Percentiles rank a stretch among this genome's conserved stretches.
Conservation (phyloP, 35 echinoderm and acorn worm species). For the Lytechinus pictus region DNA sequence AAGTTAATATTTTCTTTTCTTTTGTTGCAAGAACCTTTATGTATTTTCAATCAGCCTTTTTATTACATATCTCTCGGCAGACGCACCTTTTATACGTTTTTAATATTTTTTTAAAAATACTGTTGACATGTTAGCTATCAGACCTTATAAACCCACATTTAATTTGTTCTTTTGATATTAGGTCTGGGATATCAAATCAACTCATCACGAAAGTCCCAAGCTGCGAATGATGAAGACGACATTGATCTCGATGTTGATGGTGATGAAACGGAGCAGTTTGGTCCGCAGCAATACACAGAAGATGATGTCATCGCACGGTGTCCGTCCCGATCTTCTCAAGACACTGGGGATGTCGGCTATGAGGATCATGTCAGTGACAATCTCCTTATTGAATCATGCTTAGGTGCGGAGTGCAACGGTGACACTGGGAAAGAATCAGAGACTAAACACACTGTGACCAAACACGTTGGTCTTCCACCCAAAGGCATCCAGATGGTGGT, state of each 20-base stretch:
- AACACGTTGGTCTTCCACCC: background rate
- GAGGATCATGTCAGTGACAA: constrained; percentile 30
- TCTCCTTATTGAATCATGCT: constrained; percentile 24
- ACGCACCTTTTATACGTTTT: too few species aligned
- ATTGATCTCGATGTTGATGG: constrained; percentile 78
- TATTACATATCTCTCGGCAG: too few species aligned
- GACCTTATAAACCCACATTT: too few species aligned
- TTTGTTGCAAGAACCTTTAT: too few species aligned
- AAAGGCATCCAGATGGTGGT: constrained; percentile 25
- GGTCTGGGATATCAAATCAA: constrained; percentile 73
- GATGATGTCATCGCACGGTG: constrained; percentile 61
- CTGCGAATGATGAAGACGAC: constrained; percentile 60
- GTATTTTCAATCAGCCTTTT: too few species aligned
- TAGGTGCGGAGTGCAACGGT: background rate
- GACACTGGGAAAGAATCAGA: background rate
- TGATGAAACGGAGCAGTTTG: constrained; percentile 73
- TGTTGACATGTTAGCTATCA: too few species aligned
- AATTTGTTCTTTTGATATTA: constrained; percentile 31
- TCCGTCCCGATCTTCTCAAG: constrained; percentile 14
- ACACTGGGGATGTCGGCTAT: constrained; percentile 41
- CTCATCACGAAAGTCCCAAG: constrained; percentile 42
- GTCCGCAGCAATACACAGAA: constrained; percentile 72
- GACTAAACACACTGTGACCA: background rate
- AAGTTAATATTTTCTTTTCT: too few species aligned
- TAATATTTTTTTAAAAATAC: too few species aligned